Conservation (phyloP, 2,888 invertebrate genomes). For the Theodoxus fluviatilis region DNA sequence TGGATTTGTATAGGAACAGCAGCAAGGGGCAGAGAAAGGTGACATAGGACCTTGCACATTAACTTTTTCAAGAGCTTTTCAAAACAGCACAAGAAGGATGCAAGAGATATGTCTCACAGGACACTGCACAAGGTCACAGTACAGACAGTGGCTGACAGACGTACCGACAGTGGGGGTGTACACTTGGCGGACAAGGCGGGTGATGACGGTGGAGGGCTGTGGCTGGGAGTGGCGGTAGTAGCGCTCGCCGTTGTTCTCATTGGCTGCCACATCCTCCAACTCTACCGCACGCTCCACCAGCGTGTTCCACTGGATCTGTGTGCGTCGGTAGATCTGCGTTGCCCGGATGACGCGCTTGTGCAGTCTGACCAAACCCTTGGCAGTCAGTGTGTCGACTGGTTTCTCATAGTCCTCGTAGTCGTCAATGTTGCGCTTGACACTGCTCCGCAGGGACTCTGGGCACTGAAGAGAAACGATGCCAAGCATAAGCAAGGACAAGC, state of each 20-base stretch:
- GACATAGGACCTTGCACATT: too few relatives aligned
- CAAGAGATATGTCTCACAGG: too few relatives aligned
- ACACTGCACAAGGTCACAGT: conserved; percentile 2
- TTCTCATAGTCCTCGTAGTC: conserved; percentile 61
- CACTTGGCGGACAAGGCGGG: conserved; percentile 56
- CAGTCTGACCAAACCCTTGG: conserved; percentile 85
- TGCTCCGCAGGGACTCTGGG: conserved; percentile 54
- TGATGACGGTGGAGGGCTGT: conserved; percentile 3
- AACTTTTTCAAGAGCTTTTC: background rate
- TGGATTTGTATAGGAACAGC: too few relatives aligned
- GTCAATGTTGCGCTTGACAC: conserved; percentile 51
- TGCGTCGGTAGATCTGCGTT: conserved; percentile 88
- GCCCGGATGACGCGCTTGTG: conserved; percentile 71
- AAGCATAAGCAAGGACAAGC: background rate
- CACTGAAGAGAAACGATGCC: conserved; percentile 46
- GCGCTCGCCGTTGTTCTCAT: conserved; percentile 69
- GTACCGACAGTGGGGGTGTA: conserved; percentile 65
- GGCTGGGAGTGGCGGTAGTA: conserved; percentile 30
- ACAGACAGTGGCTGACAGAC: too few relatives aligned
- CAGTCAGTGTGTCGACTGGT: conserved; percentile 66
- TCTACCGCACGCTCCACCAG: conserved; percentile 77
- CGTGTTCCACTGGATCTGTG: conserved; percentile 89
- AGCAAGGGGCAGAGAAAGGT: too few relatives aligned
- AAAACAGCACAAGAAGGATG: conserved; percentile 43
- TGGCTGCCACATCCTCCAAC: conserved; percentile 86